Evolutionary conservation across 2,797 vertebrate genomes (phyloP), one percentile per base, ranked within the genome.

Genomic region (Crocidura indochinensis): DNA sequence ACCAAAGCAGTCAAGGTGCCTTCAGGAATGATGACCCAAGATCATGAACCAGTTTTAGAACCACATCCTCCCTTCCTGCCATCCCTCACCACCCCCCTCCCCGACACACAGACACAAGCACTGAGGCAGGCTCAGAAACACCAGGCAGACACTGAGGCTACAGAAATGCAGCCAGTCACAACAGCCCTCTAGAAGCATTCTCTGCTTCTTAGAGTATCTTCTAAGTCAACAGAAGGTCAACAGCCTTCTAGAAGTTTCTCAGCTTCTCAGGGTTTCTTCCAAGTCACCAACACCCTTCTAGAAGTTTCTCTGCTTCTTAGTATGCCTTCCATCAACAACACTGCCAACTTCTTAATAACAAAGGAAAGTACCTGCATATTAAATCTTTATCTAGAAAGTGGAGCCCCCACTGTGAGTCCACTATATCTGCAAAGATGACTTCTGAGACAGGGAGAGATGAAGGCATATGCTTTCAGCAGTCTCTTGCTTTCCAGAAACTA

Each of bases 21-120:
- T 29, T 65, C 12, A 31, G 11, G 12, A 65, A 64, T 22, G 3
- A 71, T 10, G 38, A 20, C 64, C 64, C 64, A 47, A 2, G 75
- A 38, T 0, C 20, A 38, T 20, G 2, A 22, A 5, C 0, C 0
- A n/a, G 0, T 38, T n/a, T 19, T 0, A 14, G 46, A 56, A 29
- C 7, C 3, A 17, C 47, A 6, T 29, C 19, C 9, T 6, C 19
- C 60, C 47, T 10, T 0, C 5, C 38, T 38, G 38, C 38, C 38
- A 38, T 5, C 38, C 38, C 38, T 38, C 38, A 38, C 38, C 38
- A 2, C 38, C 38, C 38, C 38, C 38, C 38, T 5, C 38, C 38
- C 38, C 38, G 2, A 38, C 38, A 38, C 38, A 38, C 38, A 38
- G 2, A 38, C 38, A 38, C 5, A 10, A 27, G 22, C 26, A 29